Percentiles rank a stretch among this genome's conserved stretches.
Conservation (phyloP, 2,113 vertebrate species). For the Genyomyrus donnyi region DNA sequence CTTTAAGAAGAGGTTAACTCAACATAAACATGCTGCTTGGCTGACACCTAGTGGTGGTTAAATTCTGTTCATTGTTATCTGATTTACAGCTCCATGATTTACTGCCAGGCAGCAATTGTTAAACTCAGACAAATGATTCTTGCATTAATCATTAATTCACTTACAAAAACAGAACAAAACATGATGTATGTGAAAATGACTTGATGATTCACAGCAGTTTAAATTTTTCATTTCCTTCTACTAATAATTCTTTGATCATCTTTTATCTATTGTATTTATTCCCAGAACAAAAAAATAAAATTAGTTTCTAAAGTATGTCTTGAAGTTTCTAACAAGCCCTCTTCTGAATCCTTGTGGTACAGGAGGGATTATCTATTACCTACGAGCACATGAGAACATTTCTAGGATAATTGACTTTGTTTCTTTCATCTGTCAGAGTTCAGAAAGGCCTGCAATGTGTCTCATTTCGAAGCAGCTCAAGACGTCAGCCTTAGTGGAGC, state of each 20-base stretch:
- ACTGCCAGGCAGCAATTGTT: background rate
- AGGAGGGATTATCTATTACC: too few species aligned
- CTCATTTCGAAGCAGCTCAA: too few species aligned
- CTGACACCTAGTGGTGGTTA: conserved; percentile 3
- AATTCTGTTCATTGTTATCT: too few species aligned
- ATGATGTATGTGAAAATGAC: background rate
- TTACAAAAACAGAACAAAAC: background rate
- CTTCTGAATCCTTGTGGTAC: too few species aligned
- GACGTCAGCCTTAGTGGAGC: background rate
- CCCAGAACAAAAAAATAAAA: background rate
- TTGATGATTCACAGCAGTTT: background rate
- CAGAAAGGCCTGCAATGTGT: background rate
- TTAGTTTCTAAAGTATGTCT: background rate
- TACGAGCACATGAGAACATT: too few species aligned
- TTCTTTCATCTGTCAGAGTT: background rate
- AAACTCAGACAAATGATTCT: background rate
- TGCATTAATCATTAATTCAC: background rate
- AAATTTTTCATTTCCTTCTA: background rate
- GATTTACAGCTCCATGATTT: background rate
- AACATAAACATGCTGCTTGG: background rate
- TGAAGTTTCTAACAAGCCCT: background rate
- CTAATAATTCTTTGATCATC: background rate
- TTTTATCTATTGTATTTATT: background rate
- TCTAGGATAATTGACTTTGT: too few species aligned
- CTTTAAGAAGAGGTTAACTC: background rate